phyloP scores from a whole-genome alignment of 2,113 vertebrate genomes.

The Pterocles orientalis region DNA sequence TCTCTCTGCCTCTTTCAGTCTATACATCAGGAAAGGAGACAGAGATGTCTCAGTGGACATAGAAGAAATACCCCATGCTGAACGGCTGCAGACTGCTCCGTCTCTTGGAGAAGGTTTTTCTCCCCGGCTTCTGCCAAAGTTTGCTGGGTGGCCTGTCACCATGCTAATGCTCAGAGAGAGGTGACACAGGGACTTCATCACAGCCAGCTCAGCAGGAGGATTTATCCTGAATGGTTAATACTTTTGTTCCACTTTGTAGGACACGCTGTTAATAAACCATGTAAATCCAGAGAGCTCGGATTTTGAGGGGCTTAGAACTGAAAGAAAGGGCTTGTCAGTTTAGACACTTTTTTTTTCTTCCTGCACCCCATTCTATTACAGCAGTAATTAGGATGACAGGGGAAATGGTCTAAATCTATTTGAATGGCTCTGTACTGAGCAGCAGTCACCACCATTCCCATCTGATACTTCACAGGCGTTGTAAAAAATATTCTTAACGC shows the following conservation, averaged over 20 bases:
- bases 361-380: neutral
- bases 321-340: conserved; percentile 39
- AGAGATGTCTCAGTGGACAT: neutral
- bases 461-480: neutral
- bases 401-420: neutral
- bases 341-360: neutral
- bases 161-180: neutral
- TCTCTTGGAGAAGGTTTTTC: neutral
- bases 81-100: neutral
- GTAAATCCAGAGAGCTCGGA: conserved; percentile 42
- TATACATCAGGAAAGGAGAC: accelerated
- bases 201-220: neutral
- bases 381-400: conserved; percentile 11
- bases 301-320: neutral
- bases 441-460: neutral
- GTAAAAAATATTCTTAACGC: neutral
- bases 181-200: neutral
- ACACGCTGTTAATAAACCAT: neutral
- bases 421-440: neutral
- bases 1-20: neutral
- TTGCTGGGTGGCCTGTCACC: neutral
- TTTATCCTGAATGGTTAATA: neutral
- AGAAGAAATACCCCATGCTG: neutral
- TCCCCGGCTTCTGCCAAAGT: neutral
- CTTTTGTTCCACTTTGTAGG: neutral